Evolutionary conservation across 2,797 vertebrate genomes (phyloP).

Genomic region (Rhinogobio ventralis): DNA sequence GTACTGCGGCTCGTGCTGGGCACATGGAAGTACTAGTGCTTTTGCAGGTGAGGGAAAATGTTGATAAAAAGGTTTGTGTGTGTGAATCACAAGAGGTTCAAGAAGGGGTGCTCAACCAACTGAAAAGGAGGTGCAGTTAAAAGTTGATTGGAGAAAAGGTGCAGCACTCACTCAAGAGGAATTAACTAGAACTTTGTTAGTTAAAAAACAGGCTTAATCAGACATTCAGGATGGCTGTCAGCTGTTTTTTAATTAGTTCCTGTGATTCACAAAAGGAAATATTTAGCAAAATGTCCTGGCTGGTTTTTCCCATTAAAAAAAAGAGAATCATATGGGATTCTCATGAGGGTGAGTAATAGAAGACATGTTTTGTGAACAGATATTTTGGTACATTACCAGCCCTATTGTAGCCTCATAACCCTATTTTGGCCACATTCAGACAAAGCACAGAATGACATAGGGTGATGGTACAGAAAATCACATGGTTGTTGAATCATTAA

Average conservation of each 20-base stretch:
- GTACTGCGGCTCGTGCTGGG: slow-evolving; percentile 99
- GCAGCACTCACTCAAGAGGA: neutral
- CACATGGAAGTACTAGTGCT: slow-evolving; percentile 94
- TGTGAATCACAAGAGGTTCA: neutral
- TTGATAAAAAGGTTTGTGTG: neutral
- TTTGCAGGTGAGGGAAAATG: slow-evolving; percentile 82
- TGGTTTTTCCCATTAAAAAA: neutral
- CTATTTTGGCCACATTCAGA: neutral
- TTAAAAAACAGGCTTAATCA: neutral
- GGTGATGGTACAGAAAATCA: neutral
- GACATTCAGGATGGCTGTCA: neutral
- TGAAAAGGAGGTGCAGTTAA: neutral
- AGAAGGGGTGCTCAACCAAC: neutral
- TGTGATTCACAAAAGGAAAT: neutral
- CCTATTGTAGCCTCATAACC: neutral
- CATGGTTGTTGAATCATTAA: neutral
- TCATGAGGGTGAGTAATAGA: neutral
- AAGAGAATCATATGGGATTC: neutral
- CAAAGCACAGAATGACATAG: neutral
- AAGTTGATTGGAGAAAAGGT: neutral
- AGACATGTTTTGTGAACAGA: neutral
- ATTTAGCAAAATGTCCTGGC: neutral
- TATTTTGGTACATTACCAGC: neutral
- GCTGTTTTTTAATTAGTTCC: neutral
- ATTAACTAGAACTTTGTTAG: neutral